Conservation (phyloP, 37 sponge, comb jelly and placozoan species). For the Dysidea cf. avara region DNA sequence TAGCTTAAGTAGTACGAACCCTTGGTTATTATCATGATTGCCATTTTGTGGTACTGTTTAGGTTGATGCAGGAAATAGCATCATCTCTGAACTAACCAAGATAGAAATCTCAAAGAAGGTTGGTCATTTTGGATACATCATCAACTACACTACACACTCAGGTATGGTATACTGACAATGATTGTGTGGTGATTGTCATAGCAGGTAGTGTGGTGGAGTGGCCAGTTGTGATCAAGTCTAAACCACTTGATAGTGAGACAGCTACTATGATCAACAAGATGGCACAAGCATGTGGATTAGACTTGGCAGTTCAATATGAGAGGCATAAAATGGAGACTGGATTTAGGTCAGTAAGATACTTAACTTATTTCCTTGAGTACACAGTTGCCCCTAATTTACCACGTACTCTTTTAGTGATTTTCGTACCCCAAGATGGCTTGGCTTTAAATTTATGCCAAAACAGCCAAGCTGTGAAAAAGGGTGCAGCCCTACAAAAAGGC, state of each 20-base stretch:
- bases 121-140: slow-evolving; percentile 74
- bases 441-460: too few relatives aligned
- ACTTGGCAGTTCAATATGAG: slow-evolving; percentile 56
- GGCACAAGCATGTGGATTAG: slow-evolving; percentile 75
- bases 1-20: too few relatives aligned
- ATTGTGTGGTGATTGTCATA: too few relatives aligned
- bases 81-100: slow-evolving; percentile 76
- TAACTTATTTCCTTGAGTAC: too few relatives aligned
- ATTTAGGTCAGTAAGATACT: slow-evolving; percentile 58
- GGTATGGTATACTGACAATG: too few relatives aligned
- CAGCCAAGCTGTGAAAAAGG: too few relatives aligned
- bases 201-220: too few relatives aligned
- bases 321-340: slow-evolving; percentile 61
- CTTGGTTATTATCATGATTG: too few relatives aligned
- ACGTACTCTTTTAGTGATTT: too few relatives aligned
- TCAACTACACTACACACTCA: slow-evolving; percentile 20
- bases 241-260: slow-evolving; percentile 63
- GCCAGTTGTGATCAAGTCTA: slow-evolving; percentile 65
- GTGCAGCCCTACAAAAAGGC: too few relatives aligned
- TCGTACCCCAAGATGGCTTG: too few relatives aligned
- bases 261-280: slow-evolving; percentile 78
- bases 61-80: slow-evolving; percentile 72
- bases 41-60: not conserved
- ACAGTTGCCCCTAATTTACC: too few relatives aligned
- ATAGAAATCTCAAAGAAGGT: slow-evolving; percentile 71